Conservation (phyloP, 2,113 vertebrate genomes). For the Pygoscelis antarcticus region DNA sequence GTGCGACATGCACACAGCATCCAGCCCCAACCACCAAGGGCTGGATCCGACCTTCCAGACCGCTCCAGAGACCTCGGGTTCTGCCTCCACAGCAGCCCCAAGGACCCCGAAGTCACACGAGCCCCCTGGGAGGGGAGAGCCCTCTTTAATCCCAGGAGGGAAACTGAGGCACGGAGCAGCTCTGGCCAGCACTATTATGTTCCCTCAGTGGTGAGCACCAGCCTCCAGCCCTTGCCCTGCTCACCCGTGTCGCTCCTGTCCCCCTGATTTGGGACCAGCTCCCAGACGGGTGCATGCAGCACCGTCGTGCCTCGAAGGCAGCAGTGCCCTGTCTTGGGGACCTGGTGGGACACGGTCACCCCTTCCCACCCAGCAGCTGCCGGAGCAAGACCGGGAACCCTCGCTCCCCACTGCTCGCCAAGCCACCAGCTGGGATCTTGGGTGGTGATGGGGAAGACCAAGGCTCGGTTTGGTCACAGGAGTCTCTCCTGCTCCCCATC, state of each 20-base stretch:
- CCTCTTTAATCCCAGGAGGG: neutral
- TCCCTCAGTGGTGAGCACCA: neutral
- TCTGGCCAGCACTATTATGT: neutral
- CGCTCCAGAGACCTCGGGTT: neutral
- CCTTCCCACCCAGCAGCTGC: neutral
- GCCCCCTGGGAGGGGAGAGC: neutral
- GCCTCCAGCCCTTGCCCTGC: neutral
- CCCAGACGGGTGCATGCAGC: accelerated
- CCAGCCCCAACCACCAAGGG: neutral
- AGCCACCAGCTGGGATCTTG: neutral
- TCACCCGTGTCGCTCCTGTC: neutral
- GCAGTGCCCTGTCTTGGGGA: neutral
- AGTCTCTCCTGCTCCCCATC: neutral
- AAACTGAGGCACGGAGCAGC: neutral
- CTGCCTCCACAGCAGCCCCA: neutral
- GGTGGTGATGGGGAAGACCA: neutral
- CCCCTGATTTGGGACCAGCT: accelerated
- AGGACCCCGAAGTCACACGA: neutral
- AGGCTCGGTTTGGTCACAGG: accelerated
- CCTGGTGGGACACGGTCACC: neutral
- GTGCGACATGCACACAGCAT: neutral
- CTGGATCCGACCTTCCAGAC: neutral
- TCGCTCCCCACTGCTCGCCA: accelerated
- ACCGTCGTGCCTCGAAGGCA: neutral
- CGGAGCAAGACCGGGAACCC: neutral